phyloP scores from a whole-genome alignment of 2,888 invertebrate species.

The Anthrax anthrax region DNA sequence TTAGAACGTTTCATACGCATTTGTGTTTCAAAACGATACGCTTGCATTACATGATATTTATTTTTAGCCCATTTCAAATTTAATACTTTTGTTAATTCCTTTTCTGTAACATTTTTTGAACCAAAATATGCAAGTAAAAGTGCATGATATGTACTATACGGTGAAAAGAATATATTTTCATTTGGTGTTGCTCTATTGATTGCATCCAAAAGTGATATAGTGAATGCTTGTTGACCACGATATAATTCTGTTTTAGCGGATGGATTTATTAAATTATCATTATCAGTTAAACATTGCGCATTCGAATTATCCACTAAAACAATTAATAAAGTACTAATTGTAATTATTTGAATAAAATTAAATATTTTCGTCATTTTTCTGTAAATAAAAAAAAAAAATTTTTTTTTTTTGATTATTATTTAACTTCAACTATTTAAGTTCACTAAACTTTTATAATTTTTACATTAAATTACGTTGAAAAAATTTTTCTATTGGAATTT shows the following conservation, averaged over 20 bases:
- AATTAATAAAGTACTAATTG: no score
- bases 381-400: no score
- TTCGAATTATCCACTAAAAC: no score
- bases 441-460: no score
- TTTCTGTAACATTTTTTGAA: slow-evolving; percentile 55
- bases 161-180: slow-evolving; percentile 76
- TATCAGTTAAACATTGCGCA: slow-evolving; percentile 7
- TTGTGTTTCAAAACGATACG: slow-evolving; percentile 58
- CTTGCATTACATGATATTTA: slow-evolving; percentile 57
- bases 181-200: slow-evolving; percentile 48
- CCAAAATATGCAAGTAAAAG: slow-evolving; percentile 66
- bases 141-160: slow-evolving; percentile 72
- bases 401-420: no score
- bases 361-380: no score
- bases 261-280: slow-evolving; percentile 3
- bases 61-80: slow-evolving; percentile 33
- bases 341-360: no score
- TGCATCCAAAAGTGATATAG: slow-evolving; percentile 52
- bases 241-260: slow-evolving; percentile 31
- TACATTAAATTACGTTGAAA: no score
- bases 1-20: slow-evolving; percentile 38
- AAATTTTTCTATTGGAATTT: no score
- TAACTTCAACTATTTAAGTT: no score
- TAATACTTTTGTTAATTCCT: slow-evolving; percentile 21
- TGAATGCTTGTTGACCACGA: slow-evolving; percentile 50